phyloP scores from a whole-genome alignment of 1,140 invertebrate species.

The Sarcophaga bullata region DNA sequence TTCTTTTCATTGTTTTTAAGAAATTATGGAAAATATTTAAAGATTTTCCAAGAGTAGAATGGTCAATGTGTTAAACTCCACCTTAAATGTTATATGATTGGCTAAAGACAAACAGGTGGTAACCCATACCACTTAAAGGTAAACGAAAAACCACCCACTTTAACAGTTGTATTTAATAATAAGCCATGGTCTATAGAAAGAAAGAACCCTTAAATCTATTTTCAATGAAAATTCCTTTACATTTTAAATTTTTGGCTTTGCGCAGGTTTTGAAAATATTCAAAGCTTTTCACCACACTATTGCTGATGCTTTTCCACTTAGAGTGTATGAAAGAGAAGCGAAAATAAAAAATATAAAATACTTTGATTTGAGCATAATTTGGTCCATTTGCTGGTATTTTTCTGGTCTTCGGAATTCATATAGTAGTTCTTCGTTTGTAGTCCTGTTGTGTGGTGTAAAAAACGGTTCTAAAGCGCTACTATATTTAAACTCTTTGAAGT shows the following conservation, averaged over 20 bases:
- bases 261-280: background rate
- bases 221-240: slow-evolving; percentile 39
- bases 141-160: slow-evolving; percentile 28
- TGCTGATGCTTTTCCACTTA: slow-evolving; percentile 2
- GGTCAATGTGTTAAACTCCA: background rate
- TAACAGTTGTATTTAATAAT: background rate
- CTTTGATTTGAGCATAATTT: slow-evolving; percentile 4
- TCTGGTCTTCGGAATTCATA: slow-evolving; percentile 42
- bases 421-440: slow-evolving; percentile 64
- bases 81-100: background rate
- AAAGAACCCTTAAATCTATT: background rate
- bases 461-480: slow-evolving; percentile 31
- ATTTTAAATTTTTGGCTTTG: background rate
- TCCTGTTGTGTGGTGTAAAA: slow-evolving; percentile 58
- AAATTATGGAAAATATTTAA: background rate
- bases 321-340: background rate
- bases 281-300: slow-evolving; percentile 55
- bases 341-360: slow-evolving; percentile 13
- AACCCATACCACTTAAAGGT: background rate
- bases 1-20: no score
- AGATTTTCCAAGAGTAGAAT: slow-evolving; percentile 5
- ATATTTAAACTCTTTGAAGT: background rate
- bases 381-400: slow-evolving; percentile 39
- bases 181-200: background rate
- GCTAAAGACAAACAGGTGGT: background rate